Base-by-base conservation (phyloP, 2,888 invertebrate genomes). In the Danaus chrysippus region DNA sequence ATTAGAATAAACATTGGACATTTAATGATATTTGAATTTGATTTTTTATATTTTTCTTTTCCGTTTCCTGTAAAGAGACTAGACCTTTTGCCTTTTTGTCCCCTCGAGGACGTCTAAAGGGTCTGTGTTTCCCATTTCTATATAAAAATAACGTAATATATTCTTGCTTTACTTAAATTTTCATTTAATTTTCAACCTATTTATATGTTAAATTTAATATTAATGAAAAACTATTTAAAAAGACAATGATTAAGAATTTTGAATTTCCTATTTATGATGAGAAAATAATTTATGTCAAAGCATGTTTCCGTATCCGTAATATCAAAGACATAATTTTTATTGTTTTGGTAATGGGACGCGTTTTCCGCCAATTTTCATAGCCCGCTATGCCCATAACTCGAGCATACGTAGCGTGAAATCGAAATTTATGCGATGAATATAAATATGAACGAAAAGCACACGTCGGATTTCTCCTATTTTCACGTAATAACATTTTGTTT, bases 121-220 rank as follows among this genome's bases (percentile, higher is more conserved):
- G 73, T 82, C 76, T 76, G 73, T 76, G 75, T 76, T 74, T 72
- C 73, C 77, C 19, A 46, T 17, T 46, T 12, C 76, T 76, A 78
- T 75, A 81, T 74, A 76, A 77, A 80, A 78, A 76, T 76, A 70
- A 70, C 76, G 65, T 64, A 76, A 56, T 79, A 79, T 83, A 81
- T 82, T 77, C 82, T 83, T 80, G 82, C 84, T 78, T 81, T 84
- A 82, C 82, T 81, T 80, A 85, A 84, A 77, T 85, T 85, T 83
- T 79, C 79, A 81, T 84, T 82, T 79, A 80, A 81, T 84, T 81
- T 81, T 46, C 23, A 34, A 55, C 23, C 46, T 41, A 17, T n/a
- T 43, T 34, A 43, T 49, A 53, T 52, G 3, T 44, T 11, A 34
- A 34, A 34, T 34, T 34, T 6, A 5, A 5, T 34, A 34, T 34